Evolutionary conservation across 2,888 invertebrate species (phyloP).

Genomic region (Hemicrepidius hirtus): DNA sequence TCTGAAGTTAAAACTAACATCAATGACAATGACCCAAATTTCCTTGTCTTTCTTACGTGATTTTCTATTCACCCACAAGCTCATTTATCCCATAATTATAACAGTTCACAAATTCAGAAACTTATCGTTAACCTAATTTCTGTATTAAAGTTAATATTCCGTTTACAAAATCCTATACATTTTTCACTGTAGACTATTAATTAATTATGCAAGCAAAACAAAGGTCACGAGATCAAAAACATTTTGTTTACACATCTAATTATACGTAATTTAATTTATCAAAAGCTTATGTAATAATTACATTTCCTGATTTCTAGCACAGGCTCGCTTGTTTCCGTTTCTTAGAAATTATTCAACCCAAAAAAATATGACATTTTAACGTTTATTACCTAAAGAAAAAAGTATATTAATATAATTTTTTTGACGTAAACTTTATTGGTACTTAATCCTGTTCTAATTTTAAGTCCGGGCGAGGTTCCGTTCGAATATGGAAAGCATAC

Average conservation of each 20-base stretch:
- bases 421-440: neutral
- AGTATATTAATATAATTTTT: neutral
- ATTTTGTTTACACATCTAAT: conserved; percentile 5
- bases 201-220: neutral
- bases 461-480: conserved; percentile 9
- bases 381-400: neutral
- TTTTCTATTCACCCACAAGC: conserved; percentile 2
- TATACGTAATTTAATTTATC: neutral
- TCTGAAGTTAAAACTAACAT: conserved; percentile 4
- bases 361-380: conserved; percentile 9
- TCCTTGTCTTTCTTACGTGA: neutral
- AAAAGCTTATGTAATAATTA: conserved; percentile 17
- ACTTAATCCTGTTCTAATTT: conserved; percentile 14
- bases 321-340: conserved; percentile 2
- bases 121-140: neutral
- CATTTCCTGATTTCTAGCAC: neutral
- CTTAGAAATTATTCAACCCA: conserved; percentile 1
- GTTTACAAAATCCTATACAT: too few species aligned
- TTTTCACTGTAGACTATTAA: neutral
- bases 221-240: conserved; percentile 1
- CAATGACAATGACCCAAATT: conserved; percentile 18
- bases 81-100: conserved; percentile 7
- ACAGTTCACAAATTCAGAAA: neutral
- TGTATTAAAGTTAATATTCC: too few species aligned
- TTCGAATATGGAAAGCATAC: conserved; percentile 16